Evolutionary conservation across 2,888 invertebrate genomes (phyloP).

Genomic region (Xylocampa areola): DNA sequence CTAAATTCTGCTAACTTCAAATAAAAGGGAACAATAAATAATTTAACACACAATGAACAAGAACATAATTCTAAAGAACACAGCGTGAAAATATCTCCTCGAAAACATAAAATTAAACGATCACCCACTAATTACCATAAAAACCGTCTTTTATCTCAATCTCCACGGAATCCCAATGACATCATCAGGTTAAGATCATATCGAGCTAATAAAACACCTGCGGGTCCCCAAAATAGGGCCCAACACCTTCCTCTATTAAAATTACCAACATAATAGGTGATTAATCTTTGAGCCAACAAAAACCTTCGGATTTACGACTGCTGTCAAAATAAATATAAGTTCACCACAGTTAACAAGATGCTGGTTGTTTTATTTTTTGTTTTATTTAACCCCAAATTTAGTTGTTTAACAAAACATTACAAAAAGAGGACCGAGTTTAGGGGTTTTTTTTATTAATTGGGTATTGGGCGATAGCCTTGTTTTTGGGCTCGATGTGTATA

Average conservation of each 20-base stretch:
- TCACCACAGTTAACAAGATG: slow-evolving; percentile 72
- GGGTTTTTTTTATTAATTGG: slow-evolving; percentile 83
- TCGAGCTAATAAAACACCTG: slow-evolving; percentile 60
- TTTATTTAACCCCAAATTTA: slow-evolving; percentile 79
- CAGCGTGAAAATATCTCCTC: slow-evolving; percentile 49
- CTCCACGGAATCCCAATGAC: slow-evolving; percentile 58
- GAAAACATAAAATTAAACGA: slow-evolving; percentile 57
- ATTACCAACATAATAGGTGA: slow-evolving; percentile 85
- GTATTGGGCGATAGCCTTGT: slow-evolving; percentile 73
- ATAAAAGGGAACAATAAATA: slow-evolving; percentile 23
- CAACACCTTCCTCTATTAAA: slow-evolving; percentile 84
- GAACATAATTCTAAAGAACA: slow-evolving; percentile 35
- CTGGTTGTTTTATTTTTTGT: slow-evolving; percentile 42
- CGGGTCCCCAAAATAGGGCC: slow-evolving; percentile 65
- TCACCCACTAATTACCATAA: slow-evolving; percentile 61
- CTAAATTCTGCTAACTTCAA: not conserved
- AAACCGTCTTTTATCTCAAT: slow-evolving; percentile 59
- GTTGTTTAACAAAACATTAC: slow-evolving; percentile 87
- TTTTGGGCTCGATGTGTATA: slow-evolving; percentile 68
- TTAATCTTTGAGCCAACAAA: slow-evolving; percentile 83
- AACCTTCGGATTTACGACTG: slow-evolving; percentile 77
- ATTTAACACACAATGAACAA: slow-evolving; percentile 42
- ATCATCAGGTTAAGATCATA: slow-evolving; percentile 57
- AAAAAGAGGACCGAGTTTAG: slow-evolving; percentile 67
- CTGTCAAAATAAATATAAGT: slow-evolving; percentile 86